These are phyloP conservation scores for Megastigmus dorsalis DNA, from an alignment of 2,888 invertebrate species.

Conservation along the genomic window DNA sequence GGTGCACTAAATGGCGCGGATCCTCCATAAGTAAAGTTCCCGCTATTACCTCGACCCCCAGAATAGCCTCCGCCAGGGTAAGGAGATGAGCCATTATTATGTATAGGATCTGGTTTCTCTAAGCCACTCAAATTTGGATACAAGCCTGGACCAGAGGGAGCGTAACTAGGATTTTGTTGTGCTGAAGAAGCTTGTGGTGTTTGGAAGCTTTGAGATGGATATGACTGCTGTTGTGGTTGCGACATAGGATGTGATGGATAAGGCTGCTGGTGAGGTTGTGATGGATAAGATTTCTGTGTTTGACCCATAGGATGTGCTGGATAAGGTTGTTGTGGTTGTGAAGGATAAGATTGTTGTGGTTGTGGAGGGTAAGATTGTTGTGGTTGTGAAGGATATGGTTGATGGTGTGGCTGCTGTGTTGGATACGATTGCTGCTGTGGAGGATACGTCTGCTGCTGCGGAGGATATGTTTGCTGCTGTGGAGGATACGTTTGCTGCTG, in stretches of 20 bases:
- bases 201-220: slow-evolving; percentile 13
- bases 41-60: slow-evolving; percentile 69
- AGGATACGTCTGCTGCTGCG: no score
- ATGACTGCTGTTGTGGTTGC: slow-evolving; percentile 21
- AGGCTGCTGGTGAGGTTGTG: slow-evolving; percentile 24
- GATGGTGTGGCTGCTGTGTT: slow-evolving; percentile 50
- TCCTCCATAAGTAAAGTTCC: slow-evolving; percentile 61
- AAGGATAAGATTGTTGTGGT: slow-evolving; percentile 15
- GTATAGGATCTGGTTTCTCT: slow-evolving; percentile 55
- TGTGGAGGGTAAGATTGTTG: slow-evolving; percentile 30
- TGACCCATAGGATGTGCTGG: slow-evolving; percentile 35
- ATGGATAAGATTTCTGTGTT: slow-evolving; percentile 16
- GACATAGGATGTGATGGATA: slow-evolving; percentile 16
- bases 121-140: slow-evolving; percentile 58
- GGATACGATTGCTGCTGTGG: slow-evolving; percentile 55
- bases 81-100: slow-evolving; percentile 54
- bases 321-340: slow-evolving; percentile 33
- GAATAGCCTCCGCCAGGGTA: slow-evolving; percentile 64
- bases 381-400: slow-evolving; percentile 34
- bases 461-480: slow-evolving; percentile 58
- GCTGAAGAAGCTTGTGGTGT: slow-evolving; percentile 40
- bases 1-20: slow-evolving; percentile 59
- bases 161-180: slow-evolving; percentile 29
- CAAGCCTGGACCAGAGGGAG: slow-evolving; percentile 36
- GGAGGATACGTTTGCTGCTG: slow-evolving; percentile 68